phyloP scores from a whole-genome alignment of 2,888 invertebrate species.

The Drosophila rubida region DNA sequence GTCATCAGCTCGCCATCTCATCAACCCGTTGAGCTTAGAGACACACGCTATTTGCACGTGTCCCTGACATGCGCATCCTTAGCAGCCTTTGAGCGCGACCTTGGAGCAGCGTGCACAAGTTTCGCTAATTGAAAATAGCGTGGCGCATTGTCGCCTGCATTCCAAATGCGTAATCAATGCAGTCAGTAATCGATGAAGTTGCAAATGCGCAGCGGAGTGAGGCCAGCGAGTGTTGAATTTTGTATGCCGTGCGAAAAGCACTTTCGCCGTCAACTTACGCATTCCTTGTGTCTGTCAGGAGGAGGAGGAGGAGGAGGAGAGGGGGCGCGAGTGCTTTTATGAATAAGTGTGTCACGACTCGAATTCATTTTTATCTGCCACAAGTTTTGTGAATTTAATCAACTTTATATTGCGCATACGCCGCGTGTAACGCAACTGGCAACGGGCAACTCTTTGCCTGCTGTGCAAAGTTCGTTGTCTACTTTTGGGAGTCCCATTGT shows the following conservation, averaged over 20 bases:
- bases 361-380: constrained; percentile 6
- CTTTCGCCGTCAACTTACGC: constrained; percentile 1
- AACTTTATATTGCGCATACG: constrained; percentile 22
- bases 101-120: neutral
- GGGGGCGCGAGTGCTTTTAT: neutral
- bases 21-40: no score
- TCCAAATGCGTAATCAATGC: neutral
- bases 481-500: constrained; percentile 28
- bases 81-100: neutral
- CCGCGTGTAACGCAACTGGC: neutral
- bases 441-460: constrained; percentile 9
- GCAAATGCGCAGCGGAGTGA: neutral
- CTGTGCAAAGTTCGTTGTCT: constrained; percentile 42
- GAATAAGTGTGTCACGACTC: constrained; percentile 14
- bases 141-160: neutral
- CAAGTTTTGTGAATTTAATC: constrained; percentile 13
- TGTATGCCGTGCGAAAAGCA: neutral
- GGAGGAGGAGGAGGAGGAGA: no score
- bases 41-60: constrained; percentile 6
- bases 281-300: neutral
- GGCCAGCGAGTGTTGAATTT: neutral
- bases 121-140: neutral
- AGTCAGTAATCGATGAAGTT: neutral
- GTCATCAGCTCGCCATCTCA: neutral
- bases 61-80: neutral